Percentiles rank a stretch among this genome's conserved stretches.
Evolutionary conservation across 23 tunicate genomes (phyloP).

Genomic region (Phallusia fumigata): DNA sequence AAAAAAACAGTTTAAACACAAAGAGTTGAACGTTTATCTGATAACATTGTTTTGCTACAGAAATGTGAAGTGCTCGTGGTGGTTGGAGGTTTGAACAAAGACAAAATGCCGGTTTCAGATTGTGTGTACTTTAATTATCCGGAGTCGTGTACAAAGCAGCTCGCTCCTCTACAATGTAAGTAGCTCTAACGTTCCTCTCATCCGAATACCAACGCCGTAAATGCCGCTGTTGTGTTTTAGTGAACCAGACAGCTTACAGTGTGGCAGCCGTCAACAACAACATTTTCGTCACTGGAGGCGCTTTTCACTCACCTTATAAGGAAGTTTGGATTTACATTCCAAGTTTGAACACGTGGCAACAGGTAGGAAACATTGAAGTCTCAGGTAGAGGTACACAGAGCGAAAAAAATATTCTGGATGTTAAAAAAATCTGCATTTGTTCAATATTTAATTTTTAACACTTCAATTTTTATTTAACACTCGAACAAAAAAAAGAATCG

Average conservation of each 20-base stretch:
- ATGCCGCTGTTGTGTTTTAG: too few relatives aligned
- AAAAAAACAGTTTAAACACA: too few relatives aligned
- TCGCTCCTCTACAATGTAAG: conserved; percentile 61
- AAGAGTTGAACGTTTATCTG: too few relatives aligned
- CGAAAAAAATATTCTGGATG: too few relatives aligned
- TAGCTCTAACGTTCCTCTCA: not conserved
- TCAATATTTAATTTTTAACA: too few relatives aligned
- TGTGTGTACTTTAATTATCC: conserved; percentile 78
- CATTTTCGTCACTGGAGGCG: conserved; percentile 88
- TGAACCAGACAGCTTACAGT: conserved; percentile 82
- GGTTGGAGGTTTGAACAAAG: conserved; percentile 91
- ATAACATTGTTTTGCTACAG: conserved; percentile 33
- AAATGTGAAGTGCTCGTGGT: conserved; percentile 74
- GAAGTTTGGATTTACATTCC: conserved; percentile 95
- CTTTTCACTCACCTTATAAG: conserved; percentile 34
- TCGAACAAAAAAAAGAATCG: too few relatives aligned
- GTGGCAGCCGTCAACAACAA: conserved; percentile 94
- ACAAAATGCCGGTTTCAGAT: conserved; percentile 64
- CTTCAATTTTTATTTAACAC: too few relatives aligned
- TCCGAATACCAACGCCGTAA: too few relatives aligned
- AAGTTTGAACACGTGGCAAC: conserved; percentile 85
- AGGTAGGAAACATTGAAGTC: conserved; percentile 24
- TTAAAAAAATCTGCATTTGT: too few relatives aligned
- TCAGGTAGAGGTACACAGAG: too few relatives aligned
- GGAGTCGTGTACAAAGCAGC: conserved; percentile 30